Evolutionary conservation across 2,888 invertebrate genomes (phyloP), one percentile per base, ranked within the genome.

Genomic region (Pollenia amentaria): DNA sequence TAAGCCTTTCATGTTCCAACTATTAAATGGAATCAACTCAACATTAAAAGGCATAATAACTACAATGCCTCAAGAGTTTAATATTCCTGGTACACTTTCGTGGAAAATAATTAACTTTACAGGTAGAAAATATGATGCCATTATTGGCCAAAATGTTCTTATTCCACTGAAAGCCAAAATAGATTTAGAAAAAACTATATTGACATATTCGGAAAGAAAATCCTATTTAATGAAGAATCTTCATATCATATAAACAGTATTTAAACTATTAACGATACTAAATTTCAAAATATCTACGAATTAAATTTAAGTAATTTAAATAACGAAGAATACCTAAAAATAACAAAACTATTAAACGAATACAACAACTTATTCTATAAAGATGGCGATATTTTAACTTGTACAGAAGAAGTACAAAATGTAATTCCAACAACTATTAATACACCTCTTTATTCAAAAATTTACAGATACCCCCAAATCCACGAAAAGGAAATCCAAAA

Each of bases 111-210:
- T 64, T 67, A 64, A 78, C 29, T 65, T 83, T 55, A 44, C 44
- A 44, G 65, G 79, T 14, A 51, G 67, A 77, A 84, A 81, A 38
- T 84, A 81, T 76, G 64, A 77, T 44, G 84, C 77, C n/a, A 87
- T 87, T 29, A 84, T 87, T 57, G 87, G 87, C 14, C 73, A 57
- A 40, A 84, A 84, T 57, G 65, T 84, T 67, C 55, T 70, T 21
- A 80, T 65, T 51, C 38, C 70, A 46, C 55, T 84, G 46, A 67
- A 73, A 44, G 81, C 80, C 29, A 87, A 80, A 48, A 84, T 84
- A 48, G 73, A 87, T 53, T 69, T 69, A 46, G 38, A 16, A 55
- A 70, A 70, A 70, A 70, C 16, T 65, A 42, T 48, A 7, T 53
- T 40, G 42, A 42, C 11, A n/a, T n/a, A n/a, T n/a, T n/a, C n/a